Evolutionary conservation across 2,888 invertebrate species (phyloP).

Genomic region (Drosophila pegasa): DNA sequence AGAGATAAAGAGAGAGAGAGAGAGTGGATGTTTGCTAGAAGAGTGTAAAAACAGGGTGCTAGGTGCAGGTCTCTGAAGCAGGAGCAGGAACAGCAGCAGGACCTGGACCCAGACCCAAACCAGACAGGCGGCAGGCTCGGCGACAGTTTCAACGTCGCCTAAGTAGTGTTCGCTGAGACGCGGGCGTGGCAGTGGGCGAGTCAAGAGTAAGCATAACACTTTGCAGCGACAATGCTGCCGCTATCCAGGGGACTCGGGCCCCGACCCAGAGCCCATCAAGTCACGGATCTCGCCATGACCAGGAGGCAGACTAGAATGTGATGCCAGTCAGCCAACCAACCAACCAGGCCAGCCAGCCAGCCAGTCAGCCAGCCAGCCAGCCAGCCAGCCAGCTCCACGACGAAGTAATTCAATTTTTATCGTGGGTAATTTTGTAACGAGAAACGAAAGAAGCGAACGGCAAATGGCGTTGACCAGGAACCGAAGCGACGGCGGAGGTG

Average conservation of each 20-base stretch:
- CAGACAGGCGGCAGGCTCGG: conserved; percentile 49
- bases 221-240: conserved; percentile 63
- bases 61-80: conserved; percentile 10
- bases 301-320: conserved; percentile 45
- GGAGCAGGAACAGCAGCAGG: neutral
- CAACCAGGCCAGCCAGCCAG: conserved; percentile 11
- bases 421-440: conserved; percentile 83
- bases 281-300: conserved; percentile 40
- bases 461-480: conserved; percentile 51
- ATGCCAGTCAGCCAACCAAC: conserved; percentile 24
- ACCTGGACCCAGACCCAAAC: neutral
- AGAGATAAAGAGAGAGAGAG: neutral
- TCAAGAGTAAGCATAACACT: conserved; percentile 74
- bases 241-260: conserved; percentile 10
- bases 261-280: conserved; percentile 11
- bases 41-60: conserved; percentile 11
- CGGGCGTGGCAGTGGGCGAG: conserved; percentile 62
- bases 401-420: conserved; percentile 84
- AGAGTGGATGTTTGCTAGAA: conserved; percentile 6
- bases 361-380: neutral
- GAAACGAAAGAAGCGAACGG: conserved; percentile 74
- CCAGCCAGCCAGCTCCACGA: conserved; percentile 45
- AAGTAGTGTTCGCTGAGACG: conserved; percentile 62
- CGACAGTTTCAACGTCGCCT: conserved; percentile 72
- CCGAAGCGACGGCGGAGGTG: conserved; percentile 1